phyloP scores from a whole-genome alignment of 2,888 invertebrate species.

The Megamerina dolium region DNA sequence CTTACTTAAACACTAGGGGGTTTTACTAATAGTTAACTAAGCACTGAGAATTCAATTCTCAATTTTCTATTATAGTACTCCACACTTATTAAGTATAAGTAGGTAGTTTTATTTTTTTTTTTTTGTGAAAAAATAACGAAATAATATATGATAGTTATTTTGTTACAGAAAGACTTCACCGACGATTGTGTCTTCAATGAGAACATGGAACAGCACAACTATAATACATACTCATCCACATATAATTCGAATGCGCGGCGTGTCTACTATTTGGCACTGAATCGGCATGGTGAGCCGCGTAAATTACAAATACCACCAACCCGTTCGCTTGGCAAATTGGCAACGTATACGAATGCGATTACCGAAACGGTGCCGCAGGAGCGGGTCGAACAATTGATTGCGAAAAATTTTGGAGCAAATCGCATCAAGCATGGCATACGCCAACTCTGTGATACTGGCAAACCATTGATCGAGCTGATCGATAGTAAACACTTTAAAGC shows the following conservation, averaged over 20 bases:
- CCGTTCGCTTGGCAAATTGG: constrained; percentile 65
- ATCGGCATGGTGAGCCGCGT: constrained; percentile 65
- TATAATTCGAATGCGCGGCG: constrained; percentile 66
- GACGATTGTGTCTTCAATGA: constrained; percentile 84
- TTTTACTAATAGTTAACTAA: too few relatives aligned
- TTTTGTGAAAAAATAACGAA: constrained; percentile 37
- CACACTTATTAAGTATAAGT: too few relatives aligned
- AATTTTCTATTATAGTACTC: too few relatives aligned
- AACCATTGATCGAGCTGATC: constrained; percentile 46
- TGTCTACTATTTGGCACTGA: constrained; percentile 71
- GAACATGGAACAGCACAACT: constrained; percentile 76
- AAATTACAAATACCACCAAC: constrained; percentile 65
- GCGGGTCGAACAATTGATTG: constrained; percentile 52
- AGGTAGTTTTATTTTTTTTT: too few relatives aligned
- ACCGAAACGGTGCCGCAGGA: constrained; percentile 55
- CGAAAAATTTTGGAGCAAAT: constrained; percentile 51
- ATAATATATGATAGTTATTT: constrained; percentile 40
- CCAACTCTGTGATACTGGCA: constrained; percentile 50
- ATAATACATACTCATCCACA: constrained; percentile 76
- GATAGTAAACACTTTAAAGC: constrained; percentile 48
- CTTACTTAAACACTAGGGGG: too few relatives aligned
- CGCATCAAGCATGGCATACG: constrained; percentile 50
- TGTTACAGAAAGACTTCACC: constrained; percentile 78
- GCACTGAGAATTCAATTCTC: too few relatives aligned
- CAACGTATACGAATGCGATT: constrained; percentile 67